A percentile compares a stretch with the other conserved stretches of the same genome.
phyloP scores from a whole-genome alignment of 2,113 vertebrate genomes.

The Psilopsiagon aymara region DNA sequence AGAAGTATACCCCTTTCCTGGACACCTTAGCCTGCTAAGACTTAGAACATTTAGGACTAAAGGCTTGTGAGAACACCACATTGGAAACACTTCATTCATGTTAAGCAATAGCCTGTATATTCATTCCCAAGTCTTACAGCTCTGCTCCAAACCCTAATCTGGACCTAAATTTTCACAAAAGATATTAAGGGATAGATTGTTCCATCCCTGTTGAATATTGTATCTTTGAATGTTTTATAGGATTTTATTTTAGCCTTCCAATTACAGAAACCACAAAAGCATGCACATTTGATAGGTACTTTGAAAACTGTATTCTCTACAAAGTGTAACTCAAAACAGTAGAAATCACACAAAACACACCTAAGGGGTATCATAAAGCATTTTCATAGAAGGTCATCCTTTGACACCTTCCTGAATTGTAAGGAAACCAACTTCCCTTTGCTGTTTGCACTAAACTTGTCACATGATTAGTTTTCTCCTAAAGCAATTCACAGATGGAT shows the following conservation, averaged over 20 bases:
- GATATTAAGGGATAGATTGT: not conserved
- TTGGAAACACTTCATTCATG: not conserved
- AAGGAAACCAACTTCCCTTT: constrained; percentile 10
- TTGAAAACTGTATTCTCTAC: not conserved
- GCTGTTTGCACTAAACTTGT: not conserved
- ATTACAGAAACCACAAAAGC: not conserved
- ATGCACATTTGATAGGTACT: not conserved
- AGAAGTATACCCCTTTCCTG: not conserved
- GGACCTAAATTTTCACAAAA: not conserved
- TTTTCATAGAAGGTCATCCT: not conserved
- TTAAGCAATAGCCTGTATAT: not conserved
- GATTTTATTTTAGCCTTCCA: not conserved
- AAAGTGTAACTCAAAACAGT: not conserved
- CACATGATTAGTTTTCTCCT: not conserved
- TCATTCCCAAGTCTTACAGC: not conserved
- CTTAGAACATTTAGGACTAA: not conserved
- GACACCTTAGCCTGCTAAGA: not conserved
- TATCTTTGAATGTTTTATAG: not conserved
- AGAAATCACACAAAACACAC: constrained; percentile 29
- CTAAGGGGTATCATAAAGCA: not conserved
- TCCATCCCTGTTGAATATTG: not conserved
- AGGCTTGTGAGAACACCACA: not conserved
- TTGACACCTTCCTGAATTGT: not conserved
- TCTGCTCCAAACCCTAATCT: not conserved
- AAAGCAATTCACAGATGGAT: not conserved